Base-by-base conservation (phyloP, 1,140 invertebrate species). In the Nasonia longicornis region DNA sequence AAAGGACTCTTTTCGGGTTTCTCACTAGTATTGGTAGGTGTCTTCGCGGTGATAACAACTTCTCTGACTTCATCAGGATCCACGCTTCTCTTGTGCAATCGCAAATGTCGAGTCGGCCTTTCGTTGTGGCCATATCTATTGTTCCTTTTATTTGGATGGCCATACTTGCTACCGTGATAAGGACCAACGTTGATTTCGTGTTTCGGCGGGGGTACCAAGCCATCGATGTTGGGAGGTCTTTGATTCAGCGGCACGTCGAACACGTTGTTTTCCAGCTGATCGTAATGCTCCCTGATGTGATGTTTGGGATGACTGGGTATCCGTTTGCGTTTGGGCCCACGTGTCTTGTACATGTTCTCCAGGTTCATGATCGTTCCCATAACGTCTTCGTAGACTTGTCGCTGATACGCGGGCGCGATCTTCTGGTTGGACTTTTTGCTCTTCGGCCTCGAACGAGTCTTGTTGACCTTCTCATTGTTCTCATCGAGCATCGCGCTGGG, bases 351-450 rank as follows among this genome's bases (percentile, higher is more conserved):
- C 72, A 58, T 31, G 22, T 83, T 78, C 76, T 83, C 42, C 79
- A 85, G 48, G 81, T 88, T 87, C 77, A 87, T 86, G 8, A 91
- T 91, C 2, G 85, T 90, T 2, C 87, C 89, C 89, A 91, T 90
- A 0, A 91, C 89, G 72, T 90, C 89, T 42, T 90, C 87, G 76
- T 91, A 91, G 8, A 91, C 89, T 31, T 89, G 85, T 26, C 64
- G 84, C 16, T 89, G 84, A 76, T 89, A 89, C 3, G 85, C 84
- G 0, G 72, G 26, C 75, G 76, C 0, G 63, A 22, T 45, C 72
- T 71, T 4, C 69, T 64, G 66, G 29, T 76, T 74, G 11, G 35
- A 12, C 63, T 66, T 73, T 42, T 58, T 75, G 20, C 35, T 26
- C 20, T 69, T 31, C 0, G 52, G 48, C 48, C 67, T 48, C 63